phyloP scores from a whole-genome alignment of 2,113 vertebrate species.

The Coracopsis vasa region DNA sequence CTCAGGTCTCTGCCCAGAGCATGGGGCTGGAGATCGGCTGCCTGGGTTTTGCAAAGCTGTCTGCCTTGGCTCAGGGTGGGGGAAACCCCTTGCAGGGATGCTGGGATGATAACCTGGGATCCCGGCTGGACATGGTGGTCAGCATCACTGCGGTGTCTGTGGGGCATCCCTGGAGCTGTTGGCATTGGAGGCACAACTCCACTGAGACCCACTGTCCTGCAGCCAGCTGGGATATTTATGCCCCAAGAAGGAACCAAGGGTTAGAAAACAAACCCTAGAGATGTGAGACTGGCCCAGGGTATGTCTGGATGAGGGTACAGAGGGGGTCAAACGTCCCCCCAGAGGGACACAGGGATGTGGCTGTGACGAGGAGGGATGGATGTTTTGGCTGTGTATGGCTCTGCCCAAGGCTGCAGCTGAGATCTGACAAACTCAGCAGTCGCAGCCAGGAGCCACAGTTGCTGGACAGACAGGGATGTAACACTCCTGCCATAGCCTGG shows the following conservation, averaged over 20 bases:
- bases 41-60: neutral
- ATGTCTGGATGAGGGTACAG: neutral
- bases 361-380: fast-evolving
- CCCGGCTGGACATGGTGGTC: fast-evolving
- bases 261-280: neutral
- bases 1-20: neutral
- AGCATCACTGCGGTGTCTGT: no score
- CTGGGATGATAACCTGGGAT: neutral
- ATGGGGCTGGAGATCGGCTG: fast-evolving
- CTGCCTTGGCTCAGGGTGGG: neutral
- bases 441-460: no score
- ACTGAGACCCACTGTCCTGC: neutral
- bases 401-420: neutral
- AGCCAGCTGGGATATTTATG: fast-evolving
- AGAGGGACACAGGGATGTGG: fast-evolving
- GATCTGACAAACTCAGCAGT: neutral
- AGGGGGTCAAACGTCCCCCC: neutral
- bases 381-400: fast-evolving
- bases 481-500: neutral
- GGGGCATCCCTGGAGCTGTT: neutral
- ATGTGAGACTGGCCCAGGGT: neutral
- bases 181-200: neutral
- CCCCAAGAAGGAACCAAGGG: neutral
- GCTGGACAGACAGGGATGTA: neutral
- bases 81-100: neutral